These are phyloP conservation scores for Drosophila hamatofila DNA, from an alignment of 2,888 invertebrate genomes.

Conservation along the genomic window DNA sequence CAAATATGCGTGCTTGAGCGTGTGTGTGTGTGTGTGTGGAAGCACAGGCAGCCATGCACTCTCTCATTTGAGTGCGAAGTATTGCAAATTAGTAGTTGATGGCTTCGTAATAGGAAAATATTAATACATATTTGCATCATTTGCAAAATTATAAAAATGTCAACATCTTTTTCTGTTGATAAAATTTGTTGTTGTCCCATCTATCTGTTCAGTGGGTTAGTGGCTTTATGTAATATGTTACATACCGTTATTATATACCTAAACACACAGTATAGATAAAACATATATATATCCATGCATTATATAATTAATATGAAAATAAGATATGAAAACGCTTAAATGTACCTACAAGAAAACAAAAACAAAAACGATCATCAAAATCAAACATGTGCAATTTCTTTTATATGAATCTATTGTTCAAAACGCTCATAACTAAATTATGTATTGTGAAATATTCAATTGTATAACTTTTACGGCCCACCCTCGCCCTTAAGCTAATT, in stretches of 20 bases:
- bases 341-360: constrained; percentile 60
- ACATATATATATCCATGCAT: constrained; percentile 29
- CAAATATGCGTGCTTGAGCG: neutral
- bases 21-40: neutral
- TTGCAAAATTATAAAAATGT: neutral
- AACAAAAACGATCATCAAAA: constrained; percentile 36
- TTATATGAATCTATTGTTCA: constrained; percentile 75
- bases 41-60: neutral
- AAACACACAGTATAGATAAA: constrained; percentile 30
- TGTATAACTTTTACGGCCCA: constrained; percentile 51
- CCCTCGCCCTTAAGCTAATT: constrained; percentile 34
- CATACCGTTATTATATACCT: constrained; percentile 10
- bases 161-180: neutral
- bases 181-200: constrained; percentile 2
- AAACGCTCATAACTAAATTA: constrained; percentile 64
- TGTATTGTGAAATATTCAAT: constrained; percentile 56
- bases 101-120: neutral
- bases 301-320: constrained; percentile 33
- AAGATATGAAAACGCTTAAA: constrained; percentile 72
- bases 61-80: neutral
- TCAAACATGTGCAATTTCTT: constrained; percentile 80
- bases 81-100: neutral
- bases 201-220: constrained; percentile 10
- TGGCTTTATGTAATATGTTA: constrained; percentile 33
- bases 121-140: neutral